Evolutionary conservation across 1,140 invertebrate genomes (phyloP), one percentile per base, ranked within the genome.

Genomic region (Eriosoma lanigerum): DNA sequence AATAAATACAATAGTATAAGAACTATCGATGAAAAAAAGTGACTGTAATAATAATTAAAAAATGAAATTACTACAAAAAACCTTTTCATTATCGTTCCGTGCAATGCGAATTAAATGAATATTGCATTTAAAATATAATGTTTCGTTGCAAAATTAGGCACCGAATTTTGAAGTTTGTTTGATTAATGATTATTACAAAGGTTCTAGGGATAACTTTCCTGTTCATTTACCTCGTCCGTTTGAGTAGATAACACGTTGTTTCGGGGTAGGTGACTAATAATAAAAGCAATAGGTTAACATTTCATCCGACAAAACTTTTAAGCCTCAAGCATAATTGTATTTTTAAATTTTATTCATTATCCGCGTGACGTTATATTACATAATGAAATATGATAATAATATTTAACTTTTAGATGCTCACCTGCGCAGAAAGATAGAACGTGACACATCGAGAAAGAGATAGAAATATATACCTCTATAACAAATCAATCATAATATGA

Each of bases 301-400:
- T 60, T 60, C 26, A 60, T 60, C 26, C 17, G 26, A 26, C 15
- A 58, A 29, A 60, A 60, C 58, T 60, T 60, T 60, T 26, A 60
- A 24, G 24, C 24, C 26, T 58, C 21, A 12, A 15, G 26, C 26
- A 60, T 60, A 60, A 60, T n/a, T n/a, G n/a, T 60, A 29, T 60
- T 60, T 60, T 17, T 0, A 26, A 26, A 26, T 60, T 60, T 58
- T 26, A 60, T 60, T 60, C 58, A 60, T 60, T 29, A 60, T 60
- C 6, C 58, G 17, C 5, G 58, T 60, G 58, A 60, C 58, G 26
- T 60, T 17, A 19, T 29, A 60, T 8, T 60, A 60, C n/a, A 38
- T 38, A 38, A 38, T 38, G 32, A 38, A 4, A 8, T 38, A 38
- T 38, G 32, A 38, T 38, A 38, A 38, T 38, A 38, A 38, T 38